Base-by-base conservation (phyloP, 53 echinoderm and acorn worm genomes). In the Stichopus horrens region DNA sequence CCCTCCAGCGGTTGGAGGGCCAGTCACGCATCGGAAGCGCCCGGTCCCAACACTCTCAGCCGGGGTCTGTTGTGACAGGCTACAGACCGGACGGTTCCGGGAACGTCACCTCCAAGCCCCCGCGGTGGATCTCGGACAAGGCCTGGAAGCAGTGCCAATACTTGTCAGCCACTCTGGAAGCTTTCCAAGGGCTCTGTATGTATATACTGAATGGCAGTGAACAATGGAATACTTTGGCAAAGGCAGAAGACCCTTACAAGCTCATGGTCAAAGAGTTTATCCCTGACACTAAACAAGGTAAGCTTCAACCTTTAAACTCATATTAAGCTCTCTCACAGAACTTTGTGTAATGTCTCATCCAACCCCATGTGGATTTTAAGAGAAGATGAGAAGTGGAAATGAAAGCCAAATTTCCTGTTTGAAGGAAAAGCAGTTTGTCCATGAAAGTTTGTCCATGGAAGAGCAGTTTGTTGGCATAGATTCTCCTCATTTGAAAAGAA, bases 141-240 rank as follows among this genome's bases (percentile, higher is more conserved):
- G 88, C 92, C 8, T 99, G 99, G 99, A 94, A 93, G 87, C 99
- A 99, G 73, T 99, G 96, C 71, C 99, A 99, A 91, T 99, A 99
- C 75, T 92, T 99, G 22, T 99, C 99, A 18, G 90, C 94, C 20
- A 90, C 91, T 10, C 80, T 96, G 90, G 94, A 96, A 20, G 78
- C 90, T 19, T 96, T 94, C 75, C 56, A 88, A 58, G 95, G 96
- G 0, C 89, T 99, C 76, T 99, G 99, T 77, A 93, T 96, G 93
- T 96, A 93, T 73, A 90, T 99, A 19, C 88, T 99, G 52, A 95
- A 96, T 76, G 90, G 93, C 71, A 91, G 52, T 10, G 90, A 94
- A 21, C 96, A 96, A 90, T 96, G 99, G 99, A 90, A 76, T 71
- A 74, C 86, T 37, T 96, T 99, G 11, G 92, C 93, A 14, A 94